Evolutionary conservation across 2,888 invertebrate genomes (phyloP).

Genomic region (Macaria notata): DNA sequence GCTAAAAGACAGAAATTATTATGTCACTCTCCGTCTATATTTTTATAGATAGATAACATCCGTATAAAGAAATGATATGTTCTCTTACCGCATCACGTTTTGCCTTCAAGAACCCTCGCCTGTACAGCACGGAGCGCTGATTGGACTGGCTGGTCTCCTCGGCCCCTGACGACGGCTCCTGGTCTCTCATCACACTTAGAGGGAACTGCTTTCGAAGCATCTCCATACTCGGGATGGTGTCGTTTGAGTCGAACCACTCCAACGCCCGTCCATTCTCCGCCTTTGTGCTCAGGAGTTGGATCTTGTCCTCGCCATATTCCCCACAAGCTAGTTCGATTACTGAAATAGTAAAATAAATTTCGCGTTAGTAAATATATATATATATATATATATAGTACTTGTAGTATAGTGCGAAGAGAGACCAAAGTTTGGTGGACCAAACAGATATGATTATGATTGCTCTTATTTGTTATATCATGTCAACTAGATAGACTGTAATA

Average conservation of each 20-base stretch:
- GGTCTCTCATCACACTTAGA: conserved; percentile 68
- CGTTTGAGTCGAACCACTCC: conserved; percentile 86
- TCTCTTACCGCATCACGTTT: conserved; percentile 86
- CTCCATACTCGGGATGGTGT: conserved; percentile 80
- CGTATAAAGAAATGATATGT: not conserved
- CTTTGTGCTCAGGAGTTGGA: conserved; percentile 84
- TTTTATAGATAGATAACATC: too few relatives aligned
- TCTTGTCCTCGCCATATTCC: conserved; percentile 93
- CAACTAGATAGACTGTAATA: conserved; percentile 8
- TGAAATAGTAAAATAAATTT: conserved; percentile 57
- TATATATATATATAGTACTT: too few relatives aligned
- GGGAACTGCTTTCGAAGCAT: conserved; percentile 81
- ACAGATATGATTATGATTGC: too few relatives aligned
- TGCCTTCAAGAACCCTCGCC: conserved; percentile 87
- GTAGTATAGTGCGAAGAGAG: too few relatives aligned
- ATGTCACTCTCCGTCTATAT: too few relatives aligned
- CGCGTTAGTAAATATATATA: too few relatives aligned
- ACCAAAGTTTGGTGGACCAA: too few relatives aligned
- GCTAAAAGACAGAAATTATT: too few relatives aligned
- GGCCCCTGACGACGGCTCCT: conserved; percentile 63
- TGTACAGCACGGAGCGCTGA: conserved; percentile 87
- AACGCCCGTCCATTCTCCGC: conserved; percentile 87
- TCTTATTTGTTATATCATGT: not conserved
- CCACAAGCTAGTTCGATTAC: conserved; percentile 96
- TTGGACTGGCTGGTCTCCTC: conserved; percentile 88